Evolutionary conservation across 2,797 vertebrate genomes (phyloP).

Genomic region (Alcedo atthis): DNA sequence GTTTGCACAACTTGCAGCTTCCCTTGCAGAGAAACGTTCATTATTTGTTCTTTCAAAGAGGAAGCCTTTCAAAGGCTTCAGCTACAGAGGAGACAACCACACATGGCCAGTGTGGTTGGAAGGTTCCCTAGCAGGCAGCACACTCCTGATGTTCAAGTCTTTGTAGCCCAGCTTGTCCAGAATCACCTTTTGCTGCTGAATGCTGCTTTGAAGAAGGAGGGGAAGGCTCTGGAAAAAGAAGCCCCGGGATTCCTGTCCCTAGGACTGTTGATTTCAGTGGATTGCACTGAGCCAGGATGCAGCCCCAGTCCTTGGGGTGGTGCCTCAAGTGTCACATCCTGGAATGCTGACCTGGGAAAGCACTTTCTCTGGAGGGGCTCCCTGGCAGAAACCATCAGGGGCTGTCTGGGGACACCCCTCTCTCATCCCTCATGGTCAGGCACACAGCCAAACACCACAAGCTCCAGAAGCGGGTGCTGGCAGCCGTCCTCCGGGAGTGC

Average conservation of each 20-base stretch:
- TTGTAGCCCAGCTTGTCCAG: not conserved
- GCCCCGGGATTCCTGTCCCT: not conserved
- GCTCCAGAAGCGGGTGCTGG: not conserved
- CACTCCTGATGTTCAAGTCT: not conserved
- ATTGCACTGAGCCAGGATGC: not conserved
- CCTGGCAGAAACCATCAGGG: not conserved
- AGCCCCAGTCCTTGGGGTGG: not conserved
- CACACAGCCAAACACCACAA: not conserved
- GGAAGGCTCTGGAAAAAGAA: not conserved
- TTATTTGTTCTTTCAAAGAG: not conserved
- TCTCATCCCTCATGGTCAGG: not conserved
- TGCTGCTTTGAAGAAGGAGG: not conserved
- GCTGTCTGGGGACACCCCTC: fast-evolving
- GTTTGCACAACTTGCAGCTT: not conserved
- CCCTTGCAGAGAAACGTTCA: not conserved
- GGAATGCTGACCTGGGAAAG: not conserved
- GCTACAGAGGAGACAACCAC: fast-evolving
- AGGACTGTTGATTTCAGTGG: not conserved
- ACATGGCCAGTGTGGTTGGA: fast-evolving
- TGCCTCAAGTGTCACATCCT: not conserved
- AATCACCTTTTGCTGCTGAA: not conserved
- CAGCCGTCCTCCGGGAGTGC: not conserved
- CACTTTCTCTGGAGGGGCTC: not conserved
- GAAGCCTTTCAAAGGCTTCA: not conserved
- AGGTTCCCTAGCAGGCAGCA: fast-evolving